Percentiles rank a stretch among this genome's conserved stretches.
phyloP scores from a whole-genome alignment of 2,113 vertebrate species.

The Acanthisitta chloris region DNA sequence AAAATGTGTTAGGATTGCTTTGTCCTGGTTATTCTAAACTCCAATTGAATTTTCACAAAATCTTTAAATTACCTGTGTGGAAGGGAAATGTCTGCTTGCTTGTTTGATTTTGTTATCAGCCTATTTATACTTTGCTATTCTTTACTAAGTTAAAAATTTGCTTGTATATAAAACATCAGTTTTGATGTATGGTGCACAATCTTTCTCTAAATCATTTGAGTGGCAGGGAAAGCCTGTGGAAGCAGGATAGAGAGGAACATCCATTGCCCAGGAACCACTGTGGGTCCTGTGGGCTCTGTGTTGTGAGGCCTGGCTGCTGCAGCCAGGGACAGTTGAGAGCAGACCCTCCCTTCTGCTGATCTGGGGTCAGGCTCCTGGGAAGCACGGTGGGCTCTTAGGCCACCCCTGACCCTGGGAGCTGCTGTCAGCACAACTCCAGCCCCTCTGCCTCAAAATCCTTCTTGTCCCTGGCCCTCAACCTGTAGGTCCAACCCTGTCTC shows the following conservation, averaged over 20 bases:
- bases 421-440: not conserved
- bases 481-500: not conserved
- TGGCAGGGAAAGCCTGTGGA: not conserved
- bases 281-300: accelerated
- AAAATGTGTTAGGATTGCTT: not conserved
- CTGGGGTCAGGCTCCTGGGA: not conserved
- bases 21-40: not conserved
- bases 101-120: not conserved
- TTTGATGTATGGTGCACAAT: accelerated
- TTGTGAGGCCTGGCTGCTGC: accelerated
- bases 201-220: not conserved
- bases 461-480: accelerated
- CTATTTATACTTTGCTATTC: not conserved
- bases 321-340: not conserved
- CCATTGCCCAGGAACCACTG: accelerated
- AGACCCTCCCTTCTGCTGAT: not conserved
- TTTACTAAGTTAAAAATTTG: not conserved
- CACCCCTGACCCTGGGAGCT: not conserved
- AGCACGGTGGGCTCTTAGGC: too few species aligned
- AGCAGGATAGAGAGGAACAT: not conserved
- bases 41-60: not conserved
- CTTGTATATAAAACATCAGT: not conserved
- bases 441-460: not conserved
- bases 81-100: not conserved
- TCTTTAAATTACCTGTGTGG: not conserved